These are phyloP conservation scores for Formica aserva DNA, from an alignment of 2,888 invertebrate genomes.

Conservation along the genomic window DNA sequence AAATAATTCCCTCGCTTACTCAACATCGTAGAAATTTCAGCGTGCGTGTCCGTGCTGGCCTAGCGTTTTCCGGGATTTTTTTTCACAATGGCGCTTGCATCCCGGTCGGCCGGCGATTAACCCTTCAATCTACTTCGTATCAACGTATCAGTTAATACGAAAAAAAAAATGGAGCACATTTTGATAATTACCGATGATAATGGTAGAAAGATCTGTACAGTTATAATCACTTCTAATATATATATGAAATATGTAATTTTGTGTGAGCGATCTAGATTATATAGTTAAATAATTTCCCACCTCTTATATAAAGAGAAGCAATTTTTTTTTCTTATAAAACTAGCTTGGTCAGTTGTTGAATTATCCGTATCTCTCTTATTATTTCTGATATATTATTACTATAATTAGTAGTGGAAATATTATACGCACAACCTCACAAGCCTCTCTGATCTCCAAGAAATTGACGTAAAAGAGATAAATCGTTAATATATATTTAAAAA, in stretches of 20 bases:
- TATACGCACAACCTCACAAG: neutral
- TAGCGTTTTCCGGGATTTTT: constrained; percentile 34
- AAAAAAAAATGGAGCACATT: neutral
- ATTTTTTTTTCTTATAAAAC: constrained; percentile 25
- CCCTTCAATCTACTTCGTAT: constrained; percentile 25
- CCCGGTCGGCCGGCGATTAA: constrained; percentile 23
- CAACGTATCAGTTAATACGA: constrained; percentile 17
- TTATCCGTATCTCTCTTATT: constrained; percentile 26
- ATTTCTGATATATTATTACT: neutral
- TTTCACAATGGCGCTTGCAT: constrained; percentile 33
- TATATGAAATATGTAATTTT: neutral
- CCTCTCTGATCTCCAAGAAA: neutral
- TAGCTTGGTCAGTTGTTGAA: constrained; percentile 9
- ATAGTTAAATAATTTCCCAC: constrained; percentile 8
- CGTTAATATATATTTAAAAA: neutral
- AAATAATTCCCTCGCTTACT: constrained; percentile 47
- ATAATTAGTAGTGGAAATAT: constrained; percentile 17
- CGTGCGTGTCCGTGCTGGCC: constrained; percentile 14
- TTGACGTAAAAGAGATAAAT: constrained; percentile 1
- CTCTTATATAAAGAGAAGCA: constrained; percentile 13
- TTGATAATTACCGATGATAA: neutral
- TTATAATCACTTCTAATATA: neutral
- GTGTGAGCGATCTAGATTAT: neutral
- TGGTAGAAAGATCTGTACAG: neutral
- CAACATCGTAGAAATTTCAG: constrained; percentile 39